Evolutionary conservation across 92 coral and sea anemone species (phyloP).

Genomic region (Hydrozoanthus gracilis): DNA sequence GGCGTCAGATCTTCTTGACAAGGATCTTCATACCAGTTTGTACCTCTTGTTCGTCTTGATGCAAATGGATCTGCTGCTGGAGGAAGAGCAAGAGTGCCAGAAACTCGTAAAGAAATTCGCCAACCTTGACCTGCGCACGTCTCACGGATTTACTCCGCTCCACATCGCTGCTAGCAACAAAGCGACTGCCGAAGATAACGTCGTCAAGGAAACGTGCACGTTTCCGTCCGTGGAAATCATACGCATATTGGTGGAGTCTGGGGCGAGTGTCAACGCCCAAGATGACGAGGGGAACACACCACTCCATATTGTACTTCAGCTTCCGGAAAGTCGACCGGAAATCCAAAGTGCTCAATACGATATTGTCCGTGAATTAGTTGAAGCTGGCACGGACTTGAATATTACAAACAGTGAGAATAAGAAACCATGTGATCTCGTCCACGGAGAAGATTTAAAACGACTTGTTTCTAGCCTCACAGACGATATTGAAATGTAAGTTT

Average conservation of each 20-base stretch:
- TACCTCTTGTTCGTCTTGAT: slow-evolving; percentile 50
- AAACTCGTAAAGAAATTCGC: slow-evolving; percentile 62
- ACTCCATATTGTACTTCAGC: slow-evolving; percentile 56
- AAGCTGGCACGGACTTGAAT: slow-evolving; percentile 61
- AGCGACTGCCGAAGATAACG: slow-evolving; percentile 48
- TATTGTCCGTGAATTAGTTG: slow-evolving; percentile 62
- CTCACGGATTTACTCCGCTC: slow-evolving; percentile 49
- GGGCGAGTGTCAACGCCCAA: slow-evolving; percentile 62
- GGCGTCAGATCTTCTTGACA: slow-evolving; percentile 45
- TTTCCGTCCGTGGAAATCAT: slow-evolving; percentile 65
- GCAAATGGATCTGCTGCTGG: slow-evolving; percentile 54
- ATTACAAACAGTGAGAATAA: slow-evolving; percentile 46
- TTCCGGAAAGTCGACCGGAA: slow-evolving; percentile 45
- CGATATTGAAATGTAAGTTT: slow-evolving; percentile 35
- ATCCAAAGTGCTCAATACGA: slow-evolving; percentile 59
- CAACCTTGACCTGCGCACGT: slow-evolving; percentile 44
- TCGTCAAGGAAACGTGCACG: slow-evolving; percentile 42
- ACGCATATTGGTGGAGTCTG: slow-evolving; percentile 64
- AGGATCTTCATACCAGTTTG: slow-evolving; percentile 52
- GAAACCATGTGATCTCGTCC: slow-evolving; percentile 34
- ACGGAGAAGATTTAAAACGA: slow-evolving; percentile 23
- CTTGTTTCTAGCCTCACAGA: slow-evolving; percentile 37
- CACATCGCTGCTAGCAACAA: slow-evolving; percentile 64
- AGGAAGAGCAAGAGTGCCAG: slow-evolving; percentile 62
- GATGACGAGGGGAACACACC: slow-evolving; percentile 65